Evolutionary conservation across 2,888 invertebrate genomes (phyloP).

Genomic region (Lottia gigantea): DNA sequence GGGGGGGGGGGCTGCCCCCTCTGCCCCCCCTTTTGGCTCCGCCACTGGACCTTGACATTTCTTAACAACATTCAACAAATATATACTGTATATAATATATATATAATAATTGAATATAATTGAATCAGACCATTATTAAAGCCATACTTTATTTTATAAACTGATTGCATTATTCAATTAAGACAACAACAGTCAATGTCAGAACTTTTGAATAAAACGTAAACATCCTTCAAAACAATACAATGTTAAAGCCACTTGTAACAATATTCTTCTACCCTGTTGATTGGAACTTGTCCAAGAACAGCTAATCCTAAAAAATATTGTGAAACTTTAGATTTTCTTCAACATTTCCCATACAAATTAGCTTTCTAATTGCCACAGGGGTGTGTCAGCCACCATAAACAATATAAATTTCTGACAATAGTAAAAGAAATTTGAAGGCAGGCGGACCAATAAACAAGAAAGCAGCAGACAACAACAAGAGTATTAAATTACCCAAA

Average conservation of each 20-base stretch:
- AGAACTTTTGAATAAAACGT: background rate
- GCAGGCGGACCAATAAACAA: background rate
- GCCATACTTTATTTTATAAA: too few relatives aligned
- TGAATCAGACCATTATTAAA: too few relatives aligned
- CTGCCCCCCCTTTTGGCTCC: too few relatives aligned
- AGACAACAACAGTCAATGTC: background rate
- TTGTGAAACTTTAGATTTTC: slow-evolving; percentile 1
- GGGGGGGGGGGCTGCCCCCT: too few relatives aligned
- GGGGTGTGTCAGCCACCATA: slow-evolving; percentile 10
- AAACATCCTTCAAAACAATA: background rate
- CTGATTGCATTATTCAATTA: too few relatives aligned
- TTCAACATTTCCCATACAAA: slow-evolving; percentile 5
- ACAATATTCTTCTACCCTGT: background rate
- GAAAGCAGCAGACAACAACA: background rate
- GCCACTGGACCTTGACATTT: too few relatives aligned
- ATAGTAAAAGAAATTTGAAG: slow-evolving; percentile 1
- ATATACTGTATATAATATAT: too few relatives aligned
- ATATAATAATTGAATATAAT: too few relatives aligned
- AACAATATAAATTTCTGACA: slow-evolving; percentile 11
- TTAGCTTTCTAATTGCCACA: slow-evolving; percentile 7
- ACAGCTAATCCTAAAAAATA: background rate
- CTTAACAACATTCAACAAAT: too few relatives aligned
- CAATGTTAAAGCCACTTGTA: slow-evolving; percentile 7
- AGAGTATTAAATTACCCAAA: background rate
- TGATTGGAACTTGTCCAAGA: background rate